Evolutionary conservation across 2,797 vertebrate species (phyloP), one percentile per base, ranked within the genome.

Genomic region (Acanthurus tractus): DNA sequence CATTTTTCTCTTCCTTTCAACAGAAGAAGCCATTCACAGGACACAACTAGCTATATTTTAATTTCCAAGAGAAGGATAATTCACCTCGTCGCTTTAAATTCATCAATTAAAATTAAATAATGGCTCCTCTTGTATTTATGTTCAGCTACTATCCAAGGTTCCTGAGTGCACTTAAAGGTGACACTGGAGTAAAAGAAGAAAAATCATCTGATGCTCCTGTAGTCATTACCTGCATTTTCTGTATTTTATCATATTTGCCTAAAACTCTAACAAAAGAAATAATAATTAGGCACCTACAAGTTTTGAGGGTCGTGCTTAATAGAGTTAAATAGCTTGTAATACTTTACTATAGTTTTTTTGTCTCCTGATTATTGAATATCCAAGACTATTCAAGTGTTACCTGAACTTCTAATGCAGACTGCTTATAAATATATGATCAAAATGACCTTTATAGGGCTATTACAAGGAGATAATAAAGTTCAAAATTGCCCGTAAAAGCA

Each of bases 61-160:
- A 93, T 93, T 92, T 87, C 64, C 76, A 3, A 20, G 57, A 70
- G 75, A 90, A 46, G 56, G 76, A 91, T 78, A 83, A 89, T 89
- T 87, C 81, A 82, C 84, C 81, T 91, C 85, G 82, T 83, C 72
- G 76, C 63, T 87, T 91, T 87, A 83, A 90, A 93, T 94, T 89
- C 14, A 55, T 62, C 17, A 89, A 57, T 91, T 76, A 73, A 89
- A 89, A 91, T 87, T 59, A 70, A 87, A 88, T 89, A 91, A 87
- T 84, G 76, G 58, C 38, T 81, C 73, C 62, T 76, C 50, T 66
- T 57, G 61, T 80, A 82, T 86, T 87, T 81, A 74, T 83, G 85
- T 82, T 86, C 63, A 63, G 77, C 84, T 63, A 18, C 55, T 50
- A 13, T n/a, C 50, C 67, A 83, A 80, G 79, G 63, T 81, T 65